These are phyloP conservation scores for Cantharis flavilabris DNA, from an alignment of 2,888 invertebrate genomes.

Conservation along the genomic window DNA sequence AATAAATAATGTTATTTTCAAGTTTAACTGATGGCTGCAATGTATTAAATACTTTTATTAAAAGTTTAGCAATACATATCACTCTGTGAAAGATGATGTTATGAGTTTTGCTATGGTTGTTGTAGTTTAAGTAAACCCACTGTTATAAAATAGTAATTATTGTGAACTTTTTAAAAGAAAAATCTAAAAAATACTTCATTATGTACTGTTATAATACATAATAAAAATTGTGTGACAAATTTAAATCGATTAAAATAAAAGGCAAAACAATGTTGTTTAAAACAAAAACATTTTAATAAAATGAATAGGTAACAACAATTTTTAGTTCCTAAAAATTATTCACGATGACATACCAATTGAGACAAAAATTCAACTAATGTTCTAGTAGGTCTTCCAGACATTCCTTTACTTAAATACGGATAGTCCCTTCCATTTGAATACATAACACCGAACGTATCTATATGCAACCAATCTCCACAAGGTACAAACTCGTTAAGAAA, in stretches of 20 bases:
- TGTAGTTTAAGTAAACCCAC: neutral
- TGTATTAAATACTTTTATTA: neutral
- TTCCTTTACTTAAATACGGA: constrained; percentile 65
- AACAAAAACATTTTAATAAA: neutral
- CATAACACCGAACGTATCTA: constrained; percentile 81
- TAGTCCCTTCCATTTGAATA: constrained; percentile 66
- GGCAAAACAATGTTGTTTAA: neutral
- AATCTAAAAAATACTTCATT: neutral
- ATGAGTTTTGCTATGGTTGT: neutral
- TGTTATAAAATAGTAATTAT: neutral
- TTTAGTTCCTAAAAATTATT: constrained; percentile 34
- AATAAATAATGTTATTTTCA: neutral
- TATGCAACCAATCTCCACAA: constrained; percentile 76
- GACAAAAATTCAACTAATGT: constrained; percentile 74
- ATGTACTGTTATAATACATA: neutral
- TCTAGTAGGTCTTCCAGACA: constrained; percentile 79
- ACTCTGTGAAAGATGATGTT: neutral
- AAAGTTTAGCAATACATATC: neutral
- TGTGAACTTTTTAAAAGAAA: neutral
- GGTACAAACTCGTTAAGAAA: constrained; percentile 74
- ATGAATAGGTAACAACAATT: neutral
- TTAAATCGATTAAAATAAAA: neutral
- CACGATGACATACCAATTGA: constrained; percentile 59
- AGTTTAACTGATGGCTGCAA: neutral
- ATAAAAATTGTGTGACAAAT: neutral